Base-by-base conservation (phyloP, 2,113 vertebrate species). In the Meleagris gallopavo region DNA sequence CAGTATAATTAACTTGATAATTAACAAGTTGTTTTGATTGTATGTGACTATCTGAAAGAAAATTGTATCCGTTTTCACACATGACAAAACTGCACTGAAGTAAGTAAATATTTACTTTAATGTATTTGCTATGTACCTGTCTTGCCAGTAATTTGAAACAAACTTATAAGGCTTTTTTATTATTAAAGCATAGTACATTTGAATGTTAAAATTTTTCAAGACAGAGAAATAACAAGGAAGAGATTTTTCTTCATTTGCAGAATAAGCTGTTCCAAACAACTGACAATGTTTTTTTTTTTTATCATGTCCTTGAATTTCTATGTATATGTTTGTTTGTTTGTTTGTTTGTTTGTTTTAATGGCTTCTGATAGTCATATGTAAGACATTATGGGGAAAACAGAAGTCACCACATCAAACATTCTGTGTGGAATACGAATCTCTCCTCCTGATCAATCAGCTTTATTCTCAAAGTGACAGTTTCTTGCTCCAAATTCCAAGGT, bases 401-500 rank as follows among this genome's bases (percentile, higher is more conserved):
- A 93, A 92, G 36, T 80, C 52, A 89, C 38, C 80, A 95, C 36
- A 93, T 96, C 89, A 96, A 62, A 81, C 52, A 97, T 95, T 96
- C 91, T 91, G 41, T 12, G 85, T 46, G 84, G 75, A 96, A 89
- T 45, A 65, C 64, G 94, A 96, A 91, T 15, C 17, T 16, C 6
- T 94, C 27, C 50, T 89, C 81, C 90, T 96, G 82, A 97, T 94
- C 96, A 96, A 97, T 97, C 83, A 95, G 45, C 32, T 86, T 67
- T 79, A 10, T 94, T 95, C 70, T 93, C 80, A 94, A 95, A 96
- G 85, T 90, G 95, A 91, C 83, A 97, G 88, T 96, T 96, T 96
- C 75, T 86, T 76, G 57, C 86, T 90, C 82, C 3, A 30, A 85
- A 61, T 95, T 83, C 67, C 60, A 72, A 50, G 48, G 29, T 76